Percentiles rank a stretch among this genome's conserved stretches.
phyloP scores from a whole-genome alignment of 2,113 vertebrate genomes.

The Pterocles orientalis region DNA sequence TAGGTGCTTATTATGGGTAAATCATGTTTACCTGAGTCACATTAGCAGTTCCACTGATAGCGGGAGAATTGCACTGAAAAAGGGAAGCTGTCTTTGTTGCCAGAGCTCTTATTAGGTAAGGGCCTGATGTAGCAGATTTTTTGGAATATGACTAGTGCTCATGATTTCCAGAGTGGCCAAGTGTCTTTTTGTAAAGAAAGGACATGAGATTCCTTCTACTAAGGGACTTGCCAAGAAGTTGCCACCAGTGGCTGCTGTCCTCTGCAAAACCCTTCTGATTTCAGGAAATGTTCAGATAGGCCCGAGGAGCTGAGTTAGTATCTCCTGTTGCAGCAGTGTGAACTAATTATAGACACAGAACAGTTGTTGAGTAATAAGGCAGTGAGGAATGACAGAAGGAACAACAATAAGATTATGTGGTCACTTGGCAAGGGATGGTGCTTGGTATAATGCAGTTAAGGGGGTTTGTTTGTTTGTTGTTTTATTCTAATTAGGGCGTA shows the following conservation, averaged over 20 bases:
- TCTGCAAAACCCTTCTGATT: background rate
- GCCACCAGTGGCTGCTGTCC: background rate
- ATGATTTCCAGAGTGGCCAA: background rate
- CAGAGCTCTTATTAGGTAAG: background rate
- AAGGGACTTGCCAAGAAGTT: background rate
- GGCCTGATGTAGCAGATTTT: background rate
- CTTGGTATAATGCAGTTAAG: background rate
- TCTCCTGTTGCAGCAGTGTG: background rate
- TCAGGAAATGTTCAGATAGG: background rate
- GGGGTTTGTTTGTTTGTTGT: slow-evolving; percentile 7
- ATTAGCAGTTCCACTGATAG: background rate
- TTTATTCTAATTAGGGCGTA: slow-evolving; percentile 23
- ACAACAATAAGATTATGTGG: slow-evolving; percentile 29
- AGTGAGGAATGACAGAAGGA: slow-evolving; percentile 10
- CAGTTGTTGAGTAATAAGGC: slow-evolving; percentile 6
- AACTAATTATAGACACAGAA: slow-evolving; percentile 45
- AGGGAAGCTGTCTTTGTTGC: background rate
- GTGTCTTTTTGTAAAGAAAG: background rate
- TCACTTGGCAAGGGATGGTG: background rate
- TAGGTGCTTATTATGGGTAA: background rate
- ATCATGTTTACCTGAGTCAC: background rate
- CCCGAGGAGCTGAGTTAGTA: background rate
- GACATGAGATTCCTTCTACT: background rate
- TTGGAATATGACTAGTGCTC: background rate
- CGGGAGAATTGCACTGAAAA: background rate